Percentiles rank a stretch among this genome's conserved stretches.
Conservation (phyloP, 2,113 vertebrate species). For the Naja naja region DNA sequence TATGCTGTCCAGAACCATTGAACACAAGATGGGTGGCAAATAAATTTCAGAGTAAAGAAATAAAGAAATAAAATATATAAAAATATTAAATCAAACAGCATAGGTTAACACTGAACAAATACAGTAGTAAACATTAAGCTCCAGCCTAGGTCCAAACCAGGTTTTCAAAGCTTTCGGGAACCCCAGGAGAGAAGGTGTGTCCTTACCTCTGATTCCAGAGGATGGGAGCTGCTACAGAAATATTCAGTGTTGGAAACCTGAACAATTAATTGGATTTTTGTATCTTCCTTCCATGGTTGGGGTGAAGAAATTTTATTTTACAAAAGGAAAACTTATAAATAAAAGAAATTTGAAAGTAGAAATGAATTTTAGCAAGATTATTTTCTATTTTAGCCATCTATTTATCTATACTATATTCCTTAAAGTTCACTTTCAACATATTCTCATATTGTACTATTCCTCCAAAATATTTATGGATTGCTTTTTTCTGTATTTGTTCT, state of each 20-base stretch:
- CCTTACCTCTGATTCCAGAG: background rate
- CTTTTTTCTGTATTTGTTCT: background rate
- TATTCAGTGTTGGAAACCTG: background rate
- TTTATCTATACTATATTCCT: background rate
- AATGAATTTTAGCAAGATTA: background rate
- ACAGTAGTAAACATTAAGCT: background rate
- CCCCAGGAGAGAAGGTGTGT: background rate
- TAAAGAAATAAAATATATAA: background rate
- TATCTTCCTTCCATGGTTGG: background rate
- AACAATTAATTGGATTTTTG: background rate
- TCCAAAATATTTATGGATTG: background rate
- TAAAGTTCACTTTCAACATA: background rate
- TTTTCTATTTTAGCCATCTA: background rate
- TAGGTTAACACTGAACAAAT: background rate
- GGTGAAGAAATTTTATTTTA: background rate
- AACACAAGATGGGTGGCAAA: background rate
- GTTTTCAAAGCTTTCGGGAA: background rate
- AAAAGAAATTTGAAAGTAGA: background rate
- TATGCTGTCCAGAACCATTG: background rate
- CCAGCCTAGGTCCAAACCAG: background rate
- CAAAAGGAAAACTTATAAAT: background rate
- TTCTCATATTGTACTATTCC: background rate
- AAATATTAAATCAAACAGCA: background rate
- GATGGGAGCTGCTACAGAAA: background rate
- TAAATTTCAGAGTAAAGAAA: background rate